Base-by-base conservation (phyloP, 2,113 vertebrate genomes). In the Psilopogon haemacephalus region DNA sequence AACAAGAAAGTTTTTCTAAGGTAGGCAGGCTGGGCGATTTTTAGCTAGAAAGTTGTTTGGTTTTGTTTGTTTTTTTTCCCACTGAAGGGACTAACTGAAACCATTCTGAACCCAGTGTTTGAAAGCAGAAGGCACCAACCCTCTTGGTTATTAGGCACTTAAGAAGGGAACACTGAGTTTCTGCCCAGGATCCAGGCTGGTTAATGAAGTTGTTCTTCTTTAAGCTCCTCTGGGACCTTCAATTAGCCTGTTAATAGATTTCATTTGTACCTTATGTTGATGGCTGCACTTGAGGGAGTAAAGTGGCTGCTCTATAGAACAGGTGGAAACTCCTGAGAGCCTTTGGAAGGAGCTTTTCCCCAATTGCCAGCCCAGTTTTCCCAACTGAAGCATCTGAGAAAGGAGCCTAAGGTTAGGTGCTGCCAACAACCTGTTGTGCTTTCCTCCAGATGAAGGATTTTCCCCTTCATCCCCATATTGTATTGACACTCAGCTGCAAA, bases 151-250 rank as follows among this genome's bases (percentile, higher is more conserved):
- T 75, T 48, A 80, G 80, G 68, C 78, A 92, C 32, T 13, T 55
- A 79, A 21, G 87, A 91, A 71, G 23, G 75, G 82, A 94, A 91
- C 40, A 50, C 8, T 27, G 70, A 18, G 13, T 58, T 92, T 87
- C 89, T 94, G 72, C 64, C 70, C 95, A 88, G 71, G 84, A 67
- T 95, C 62, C 80, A 78, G 87, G 72, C 60, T 83, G 71, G 42
- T 84, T 96, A 96, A 94, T 96, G 88, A 92, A 82, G 84, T 79
- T 93, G 17, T 91, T 73, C 67, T 80, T 75, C 71, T 90, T 89
- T 73, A 85, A 91, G 56, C 75, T 92, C 79, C 65, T 88, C 48
- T 64, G 85, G 52, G 86, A 94, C 16, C 76, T 94, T 96, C 89
- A 94, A 91, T 93, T 92, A 93, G 86, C 59, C 11, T 12, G 30